Conservation (phyloP, 2,888 invertebrate genomes). For the Electrophaes corylata region DNA sequence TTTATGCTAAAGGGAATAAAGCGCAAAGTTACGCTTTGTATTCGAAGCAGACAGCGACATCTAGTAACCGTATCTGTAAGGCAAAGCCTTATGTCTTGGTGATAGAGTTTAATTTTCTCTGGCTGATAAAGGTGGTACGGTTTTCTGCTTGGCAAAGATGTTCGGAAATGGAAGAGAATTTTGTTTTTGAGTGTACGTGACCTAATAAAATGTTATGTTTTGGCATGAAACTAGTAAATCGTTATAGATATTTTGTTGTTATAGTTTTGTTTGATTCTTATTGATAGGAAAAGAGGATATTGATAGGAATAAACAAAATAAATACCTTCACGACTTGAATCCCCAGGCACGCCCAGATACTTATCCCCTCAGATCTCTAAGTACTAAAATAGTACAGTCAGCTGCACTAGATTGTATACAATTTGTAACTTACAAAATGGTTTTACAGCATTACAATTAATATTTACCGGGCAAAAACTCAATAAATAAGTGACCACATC, state of each 20-base stretch:
- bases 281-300: no score
- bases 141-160: conserved; percentile 3
- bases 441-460: no score
- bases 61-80: not conserved
- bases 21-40: not conserved
- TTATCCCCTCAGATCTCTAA: no score
- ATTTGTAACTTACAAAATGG: no score
- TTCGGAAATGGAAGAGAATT: conserved; percentile 15
- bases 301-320: no score
- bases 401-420: no score
- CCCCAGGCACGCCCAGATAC: no score
- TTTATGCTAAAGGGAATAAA: not conserved
- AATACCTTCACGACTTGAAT: no score
- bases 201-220: conserved; percentile 6
- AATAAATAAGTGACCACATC: no score
- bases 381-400: no score
- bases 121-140: not conserved
- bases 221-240: not conserved
- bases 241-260: not conserved
- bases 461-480: no score
- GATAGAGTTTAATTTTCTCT: not conserved
- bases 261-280: no score
- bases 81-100: not conserved
- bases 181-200: conserved; percentile 29
- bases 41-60: not conserved